These are phyloP conservation scores for Osmoderma eremita DNA, from an alignment of 2,888 invertebrate genomes.

Conservation along the genomic window DNA sequence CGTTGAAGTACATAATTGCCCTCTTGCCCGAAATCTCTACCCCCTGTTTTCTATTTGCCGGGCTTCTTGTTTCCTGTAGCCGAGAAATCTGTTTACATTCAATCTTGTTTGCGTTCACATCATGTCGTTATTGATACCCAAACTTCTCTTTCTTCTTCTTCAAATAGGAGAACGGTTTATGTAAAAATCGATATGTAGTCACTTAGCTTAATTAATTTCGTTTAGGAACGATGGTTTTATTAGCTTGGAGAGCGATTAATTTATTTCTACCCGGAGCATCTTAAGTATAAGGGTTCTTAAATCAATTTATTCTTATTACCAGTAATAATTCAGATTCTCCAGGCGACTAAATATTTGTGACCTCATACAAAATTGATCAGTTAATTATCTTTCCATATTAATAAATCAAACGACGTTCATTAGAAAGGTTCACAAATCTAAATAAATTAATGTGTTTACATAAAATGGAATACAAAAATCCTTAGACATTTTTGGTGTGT, in stretches of 20 bases:
- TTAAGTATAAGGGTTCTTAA: too few species aligned
- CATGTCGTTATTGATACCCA: constrained; percentile 26
- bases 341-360: too few species aligned
- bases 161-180: constrained; percentile 5
- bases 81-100: constrained; percentile 29
- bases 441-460: too few species aligned
- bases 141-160: constrained; percentile 12
- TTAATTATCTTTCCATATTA: too few species aligned
- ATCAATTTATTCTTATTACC: too few species aligned
- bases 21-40: constrained; percentile 23
- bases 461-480: too few species aligned
- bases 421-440: too few species aligned
- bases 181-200: constrained; percentile 31
- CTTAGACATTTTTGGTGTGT: too few species aligned
- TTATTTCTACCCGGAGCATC: not conserved
- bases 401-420: too few species aligned
- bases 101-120: constrained; percentile 23
- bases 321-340: too few species aligned
- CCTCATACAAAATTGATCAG: too few species aligned
- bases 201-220: constrained; percentile 33
- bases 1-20: constrained; percentile 20
- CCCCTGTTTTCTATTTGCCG: constrained; percentile 15
- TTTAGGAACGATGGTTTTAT: constrained; percentile 11
- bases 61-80: not conserved
- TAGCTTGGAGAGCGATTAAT: constrained; percentile 2